Base-by-base conservation (phyloP, 2,888 invertebrate species). In the Eulithis testata region DNA sequence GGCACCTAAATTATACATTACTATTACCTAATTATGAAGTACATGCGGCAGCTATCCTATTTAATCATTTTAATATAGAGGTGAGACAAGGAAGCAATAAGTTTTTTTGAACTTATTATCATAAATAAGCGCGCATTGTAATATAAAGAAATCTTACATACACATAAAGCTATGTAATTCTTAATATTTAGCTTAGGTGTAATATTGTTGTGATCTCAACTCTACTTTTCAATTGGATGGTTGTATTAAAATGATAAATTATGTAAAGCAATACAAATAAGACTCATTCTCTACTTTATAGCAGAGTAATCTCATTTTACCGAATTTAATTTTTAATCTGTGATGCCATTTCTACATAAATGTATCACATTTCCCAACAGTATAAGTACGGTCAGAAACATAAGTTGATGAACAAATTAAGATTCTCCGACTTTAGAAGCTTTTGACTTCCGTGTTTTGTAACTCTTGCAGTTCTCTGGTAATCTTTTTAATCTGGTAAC, bases 191-290 rank as follows among this genome's bases (percentile, higher is more conserved):
- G 44, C 40, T 53, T 54, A 50, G 55, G 53, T 45, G 47, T 52
- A 31, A 59, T 77, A 76, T 84, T 88, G 84, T 87, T 87, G 80
- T 82, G 74, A 83, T 82, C 79, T 77, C 59, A 80, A 84, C 82
- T 86, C 84, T 51, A 59, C 21, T 58, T 58, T 58, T 40, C 49
- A 79, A 65, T 67, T 51, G 72, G 72, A 64, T 79, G 89, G 88
- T 87, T 89, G 88, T 89, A 87, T 84, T 79, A 76, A 82, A 79
- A 75, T 71, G 78, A 78, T 21, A 21, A 21, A 21, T 21, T 21
- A 21, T 21, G 21, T 82, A 77, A 86, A 88, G 87, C 86, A 87
- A 88, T 88, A 85, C 80, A 73, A 78, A 71, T 76, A 76, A 77
- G 77, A 76, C 69, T 77, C 51, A 47, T 50, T 76, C 71, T 72